Evolutionary conservation across 2,888 invertebrate species (phyloP), one percentile per base, ranked within the genome.

Genomic region (Meghimatium bilineatum): DNA sequence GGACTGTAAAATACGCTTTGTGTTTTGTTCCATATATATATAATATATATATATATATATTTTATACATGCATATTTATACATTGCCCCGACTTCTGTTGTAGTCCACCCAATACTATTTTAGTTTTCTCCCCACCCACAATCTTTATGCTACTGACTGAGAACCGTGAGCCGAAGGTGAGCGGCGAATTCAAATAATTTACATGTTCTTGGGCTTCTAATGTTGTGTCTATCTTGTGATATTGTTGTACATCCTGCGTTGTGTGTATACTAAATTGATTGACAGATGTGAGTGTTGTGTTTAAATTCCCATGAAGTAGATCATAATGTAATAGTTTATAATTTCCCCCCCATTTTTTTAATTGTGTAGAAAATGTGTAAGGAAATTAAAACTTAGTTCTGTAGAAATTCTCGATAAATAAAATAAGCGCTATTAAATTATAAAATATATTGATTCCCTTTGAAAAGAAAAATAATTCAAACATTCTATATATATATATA

Each of bases 141-240:
- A n/a, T n/a, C 6, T 72, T n/a, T 34, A 29, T 72, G 72, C 44
- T 14, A 44, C 49, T 72, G 72, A 49, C 72, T n/a, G 49, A 72
- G 72, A 72, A n/a, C n/a, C 44, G 17, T 44, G 72, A n/a, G 72
- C n/a, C 6, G 20, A 49, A 72, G 72, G 72, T 72, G 72, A 72
- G 72, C n/a, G 49, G 44, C 44, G 44, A 44, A 44, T 44, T 29
- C 49, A 44, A 49, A 2, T n/a, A n/a, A n/a, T n/a, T 26, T 12
- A 29, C n/a, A 44, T 38, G 1, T 17, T 38, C 38, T 12, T 72
- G 14, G 72, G 72, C 29, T 44, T n/a, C n/a, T 72, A n/a, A 29
- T n/a, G 14, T 44, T 72, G 72, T 72, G 38, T 14, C 26, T 26
- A 26, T 72, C 2, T 49, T 72, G 72, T 44, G 10, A 20, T 32